These are phyloP conservation scores for Dusona sp. DNA, from an alignment of 2,888 invertebrate species.

Conservation along the genomic window DNA sequence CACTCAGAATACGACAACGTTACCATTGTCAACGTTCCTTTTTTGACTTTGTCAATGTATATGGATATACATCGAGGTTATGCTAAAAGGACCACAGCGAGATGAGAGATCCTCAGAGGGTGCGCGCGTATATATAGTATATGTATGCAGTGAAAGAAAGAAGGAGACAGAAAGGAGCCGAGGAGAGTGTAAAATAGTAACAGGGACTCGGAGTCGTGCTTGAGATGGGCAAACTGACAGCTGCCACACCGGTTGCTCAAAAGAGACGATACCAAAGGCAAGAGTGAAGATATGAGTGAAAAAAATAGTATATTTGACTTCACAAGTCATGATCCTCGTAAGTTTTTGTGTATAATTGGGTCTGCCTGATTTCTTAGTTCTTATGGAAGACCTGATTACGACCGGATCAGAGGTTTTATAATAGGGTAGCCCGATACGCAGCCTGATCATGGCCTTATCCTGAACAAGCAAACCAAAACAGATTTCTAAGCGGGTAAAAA, in stretches of 20 bases:
- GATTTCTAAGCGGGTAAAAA: background rate
- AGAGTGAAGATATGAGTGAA: constrained; percentile 40
- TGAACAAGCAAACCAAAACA: background rate
- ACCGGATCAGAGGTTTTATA: background rate
- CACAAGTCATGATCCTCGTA: constrained; percentile 34
- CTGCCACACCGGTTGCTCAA: constrained; percentile 63
- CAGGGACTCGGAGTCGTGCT: constrained; percentile 37
- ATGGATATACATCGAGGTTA: constrained; percentile 12
- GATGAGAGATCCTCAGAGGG: constrained; percentile 44
- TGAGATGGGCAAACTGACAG: constrained; percentile 58
- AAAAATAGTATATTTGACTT: constrained; percentile 39
- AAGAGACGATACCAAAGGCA: constrained; percentile 12
- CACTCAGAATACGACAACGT: constrained; percentile 82
- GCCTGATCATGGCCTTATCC: background rate
- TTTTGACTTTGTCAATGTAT: constrained; percentile 17
- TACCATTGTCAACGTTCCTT: constrained; percentile 61
- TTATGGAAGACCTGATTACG: background rate
- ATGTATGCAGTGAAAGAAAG: background rate
- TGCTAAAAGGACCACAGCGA: constrained; percentile 56
- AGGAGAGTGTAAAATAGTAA: constrained; percentile 52
- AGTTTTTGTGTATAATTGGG: background rate
- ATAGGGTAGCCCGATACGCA: background rate
- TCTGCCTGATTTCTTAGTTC: background rate
- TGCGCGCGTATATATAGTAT: background rate
- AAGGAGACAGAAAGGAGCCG: background rate